These are phyloP conservation scores for Sebastiscus albofasciatus DNA, from an alignment of 2,797 vertebrate species.

Conservation along the genomic window DNA sequence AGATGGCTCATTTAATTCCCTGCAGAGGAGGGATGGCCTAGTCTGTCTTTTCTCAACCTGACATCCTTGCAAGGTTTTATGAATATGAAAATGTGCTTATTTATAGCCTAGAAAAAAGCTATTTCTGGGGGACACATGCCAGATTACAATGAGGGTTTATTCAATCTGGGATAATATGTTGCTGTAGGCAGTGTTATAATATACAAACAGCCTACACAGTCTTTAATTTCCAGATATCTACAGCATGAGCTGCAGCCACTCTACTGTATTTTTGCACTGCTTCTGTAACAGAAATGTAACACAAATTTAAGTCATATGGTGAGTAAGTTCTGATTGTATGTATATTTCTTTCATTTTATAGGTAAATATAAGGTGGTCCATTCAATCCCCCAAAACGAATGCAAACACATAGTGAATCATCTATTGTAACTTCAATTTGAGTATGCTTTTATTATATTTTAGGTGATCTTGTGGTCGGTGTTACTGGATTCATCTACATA, in stretches of 20 bases:
- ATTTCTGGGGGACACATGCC: background rate
- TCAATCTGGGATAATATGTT: background rate
- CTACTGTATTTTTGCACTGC: background rate
- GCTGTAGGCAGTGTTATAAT: background rate
- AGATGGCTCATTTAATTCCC: background rate
- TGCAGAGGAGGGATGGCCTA: slow-evolving; percentile 34
- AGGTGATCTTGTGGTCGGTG: too few species aligned
- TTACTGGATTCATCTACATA: too few species aligned
- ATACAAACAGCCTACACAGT: background rate
- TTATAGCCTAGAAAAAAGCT: background rate
- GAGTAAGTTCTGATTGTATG: background rate
- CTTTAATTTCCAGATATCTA: background rate
- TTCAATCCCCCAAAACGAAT: background rate
- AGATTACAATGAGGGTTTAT: background rate
- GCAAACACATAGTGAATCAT: background rate
- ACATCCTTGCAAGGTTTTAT: slow-evolving; percentile 10
- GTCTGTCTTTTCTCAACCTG: background rate
- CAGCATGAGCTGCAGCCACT: background rate
- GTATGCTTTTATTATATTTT: too few species aligned
- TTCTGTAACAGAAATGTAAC: background rate
- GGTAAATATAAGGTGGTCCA: background rate
- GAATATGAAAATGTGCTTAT: slow-evolving; percentile 5
- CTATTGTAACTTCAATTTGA: background rate
- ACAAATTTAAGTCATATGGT: background rate
- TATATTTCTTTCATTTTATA: background rate